Base-by-base conservation (phyloP, 2,888 invertebrate genomes). In the Drosophila mettleri region DNA sequence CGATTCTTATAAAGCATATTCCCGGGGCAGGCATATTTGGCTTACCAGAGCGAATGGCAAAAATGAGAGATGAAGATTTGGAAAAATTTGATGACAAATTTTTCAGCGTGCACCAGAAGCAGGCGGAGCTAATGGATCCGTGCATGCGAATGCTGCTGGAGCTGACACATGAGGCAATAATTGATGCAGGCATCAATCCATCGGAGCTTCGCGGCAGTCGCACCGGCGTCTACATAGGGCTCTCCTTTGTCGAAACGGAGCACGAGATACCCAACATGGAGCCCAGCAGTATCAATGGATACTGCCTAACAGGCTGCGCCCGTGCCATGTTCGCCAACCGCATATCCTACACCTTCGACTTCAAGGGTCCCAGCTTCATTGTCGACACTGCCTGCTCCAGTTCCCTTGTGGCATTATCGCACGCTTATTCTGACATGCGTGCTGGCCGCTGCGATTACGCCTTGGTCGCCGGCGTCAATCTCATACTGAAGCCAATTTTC, bases 341-440 rank as follows among this genome's bases (percentile, higher is more conserved):
- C 88, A 94, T 99, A 68, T 99, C 98, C 0, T 99, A 96, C 93
- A 96, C 98, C 54, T 99, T 99, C 92, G 98, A 99, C 92, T 96
- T 99, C 78, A 96, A 95, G 91, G 98, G 99, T 1, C 99, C 99
- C 10, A 98, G 98, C 91, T 98, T 96, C 92, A 96, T 98, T n/a
- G 93, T 99, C 49, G 99, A 99, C 93, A 99, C 99, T 6, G 99
- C 99, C 10, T 99, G 99, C 92, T 99, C 99, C 0, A 98, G 98
- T 86, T 97, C 98, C 73, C 93, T 99, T 91, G 95, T 97, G 91
- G 99, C 98, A 14, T 93, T 99, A 87, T 96, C 98, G 89, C 97
- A 97, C 90, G 98, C 97, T 3, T 94, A 95, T 54, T 92, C 93
- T 6, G 96, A 97, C 29, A 97, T 98, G 88, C 94, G 95, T 78